These are phyloP conservation scores for Astreopora myriophthalma DNA, from an alignment of 64 coral and sea anemone genomes.

Conservation along the genomic window DNA sequence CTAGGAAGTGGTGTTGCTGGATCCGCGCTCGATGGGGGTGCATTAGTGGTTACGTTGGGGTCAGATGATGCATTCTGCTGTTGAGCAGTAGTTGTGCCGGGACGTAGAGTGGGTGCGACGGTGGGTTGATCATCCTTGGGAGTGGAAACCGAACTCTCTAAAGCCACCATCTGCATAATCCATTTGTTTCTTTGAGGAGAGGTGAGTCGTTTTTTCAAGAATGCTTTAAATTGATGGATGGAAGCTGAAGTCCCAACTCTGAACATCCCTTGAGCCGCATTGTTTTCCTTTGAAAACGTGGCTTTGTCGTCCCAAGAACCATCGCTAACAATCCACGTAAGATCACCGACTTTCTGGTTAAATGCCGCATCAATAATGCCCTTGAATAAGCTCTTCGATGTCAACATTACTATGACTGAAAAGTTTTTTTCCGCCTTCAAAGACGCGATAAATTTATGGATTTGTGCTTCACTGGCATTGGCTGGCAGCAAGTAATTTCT, in stretches of 20 bases:
- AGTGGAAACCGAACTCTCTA: neutral
- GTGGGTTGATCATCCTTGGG: neutral
- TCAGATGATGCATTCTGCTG: neutral
- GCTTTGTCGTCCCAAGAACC: constrained; percentile 70
- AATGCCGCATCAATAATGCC: constrained; percentile 73
- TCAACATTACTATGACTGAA: constrained; percentile 80
- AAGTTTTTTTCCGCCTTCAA: constrained; percentile 71
- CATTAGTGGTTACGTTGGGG: neutral
- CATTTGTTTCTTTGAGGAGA: constrained; percentile 65
- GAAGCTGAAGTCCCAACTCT: constrained; percentile 51
- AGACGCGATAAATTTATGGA: constrained; percentile 60
- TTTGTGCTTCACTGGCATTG: constrained; percentile 31
- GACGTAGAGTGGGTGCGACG: neutral
- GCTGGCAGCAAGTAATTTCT: constrained; percentile 47
- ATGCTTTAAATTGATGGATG: constrained; percentile 50
- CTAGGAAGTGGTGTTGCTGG: neutral
- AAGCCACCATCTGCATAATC: constrained; percentile 69
- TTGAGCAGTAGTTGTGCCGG: neutral
- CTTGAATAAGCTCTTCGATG: constrained; percentile 55
- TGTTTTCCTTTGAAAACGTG: constrained; percentile 60
- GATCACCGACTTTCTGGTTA: constrained; percentile 75
- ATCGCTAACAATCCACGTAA: constrained; percentile 81
- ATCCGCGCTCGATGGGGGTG: neutral
- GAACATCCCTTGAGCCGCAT: constrained; percentile 87
- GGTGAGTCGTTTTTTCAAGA: constrained; percentile 46